A percentile compares a stretch with the other conserved stretches of the same genome.
phyloP scores from a whole-genome alignment of 2,113 vertebrate genomes.

The Miniopterus natalensis region DNA sequence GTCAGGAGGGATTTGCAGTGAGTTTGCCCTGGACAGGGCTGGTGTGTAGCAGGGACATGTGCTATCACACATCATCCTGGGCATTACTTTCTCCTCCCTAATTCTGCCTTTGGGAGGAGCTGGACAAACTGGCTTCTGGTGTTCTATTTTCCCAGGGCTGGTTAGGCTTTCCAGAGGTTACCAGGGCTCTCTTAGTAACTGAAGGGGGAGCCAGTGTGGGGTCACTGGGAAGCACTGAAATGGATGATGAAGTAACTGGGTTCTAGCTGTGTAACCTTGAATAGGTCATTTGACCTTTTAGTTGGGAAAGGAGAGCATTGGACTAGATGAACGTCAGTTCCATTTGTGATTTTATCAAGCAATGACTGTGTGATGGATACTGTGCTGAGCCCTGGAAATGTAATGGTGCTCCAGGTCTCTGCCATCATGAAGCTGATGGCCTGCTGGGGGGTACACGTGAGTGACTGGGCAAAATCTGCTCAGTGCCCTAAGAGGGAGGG shows the following conservation, averaged over 20 bases:
- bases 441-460: neutral
- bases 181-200: neutral
- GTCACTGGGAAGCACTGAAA: neutral
- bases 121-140: neutral
- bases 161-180: neutral
- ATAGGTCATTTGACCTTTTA: neutral
- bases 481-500: neutral
- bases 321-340: neutral
- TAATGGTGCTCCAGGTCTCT: neutral
- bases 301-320: neutral
- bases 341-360: fast-evolving
- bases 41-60: neutral
- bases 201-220: neutral
- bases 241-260: neutral
- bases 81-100: neutral
- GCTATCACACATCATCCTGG: neutral
- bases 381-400: neutral
- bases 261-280: neutral
- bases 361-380: neutral
- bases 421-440: neutral
- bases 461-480: neutral
- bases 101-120: slow-evolving; percentile 11
- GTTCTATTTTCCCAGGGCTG: neutral
- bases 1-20: neutral
- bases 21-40: neutral